phyloP scores from a whole-genome alignment of 1,140 invertebrate genomes.

The Drosophila kepulauana region DNA sequence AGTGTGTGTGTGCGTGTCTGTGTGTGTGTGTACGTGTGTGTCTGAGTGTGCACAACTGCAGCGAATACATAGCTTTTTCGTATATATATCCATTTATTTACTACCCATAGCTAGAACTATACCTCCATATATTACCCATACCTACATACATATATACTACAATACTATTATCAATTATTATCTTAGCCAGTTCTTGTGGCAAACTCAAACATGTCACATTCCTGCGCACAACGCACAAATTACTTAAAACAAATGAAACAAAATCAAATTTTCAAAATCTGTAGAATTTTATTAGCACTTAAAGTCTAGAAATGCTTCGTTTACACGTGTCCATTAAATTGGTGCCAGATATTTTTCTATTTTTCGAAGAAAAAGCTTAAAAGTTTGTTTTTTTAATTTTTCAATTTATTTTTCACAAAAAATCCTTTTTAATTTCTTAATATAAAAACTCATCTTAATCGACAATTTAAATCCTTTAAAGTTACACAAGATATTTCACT shows the following conservation, averaged over 20 bases:
- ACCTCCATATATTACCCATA: constrained; percentile 3
- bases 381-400: too few species aligned
- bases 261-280: constrained; percentile 11
- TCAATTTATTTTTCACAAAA: too few species aligned
- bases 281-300: constrained; percentile 31
- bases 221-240: constrained; percentile 69
- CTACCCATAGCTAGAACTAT: neutral
- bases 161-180: constrained; percentile 17
- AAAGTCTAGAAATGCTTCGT: neutral
- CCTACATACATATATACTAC: constrained; percentile 11
- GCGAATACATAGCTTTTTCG: constrained; percentile 49
- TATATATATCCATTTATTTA: constrained; percentile 17
- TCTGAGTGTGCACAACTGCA: constrained; percentile 15
- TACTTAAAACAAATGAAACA: constrained; percentile 65
- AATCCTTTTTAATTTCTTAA: too few species aligned
- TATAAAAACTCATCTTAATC: too few species aligned
- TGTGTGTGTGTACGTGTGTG: constrained; percentile 6
- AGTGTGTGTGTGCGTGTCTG: constrained; percentile 31
- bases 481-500: too few species aligned
- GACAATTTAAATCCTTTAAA: too few species aligned
- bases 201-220: constrained; percentile 68
- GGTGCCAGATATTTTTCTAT: too few species aligned
- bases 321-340: neutral
- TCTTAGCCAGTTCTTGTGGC: constrained; percentile 57
- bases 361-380: too few species aligned